Base-by-base conservation (phyloP, 2,797 vertebrate genomes). In the Helicolenus hilgendorfi region DNA sequence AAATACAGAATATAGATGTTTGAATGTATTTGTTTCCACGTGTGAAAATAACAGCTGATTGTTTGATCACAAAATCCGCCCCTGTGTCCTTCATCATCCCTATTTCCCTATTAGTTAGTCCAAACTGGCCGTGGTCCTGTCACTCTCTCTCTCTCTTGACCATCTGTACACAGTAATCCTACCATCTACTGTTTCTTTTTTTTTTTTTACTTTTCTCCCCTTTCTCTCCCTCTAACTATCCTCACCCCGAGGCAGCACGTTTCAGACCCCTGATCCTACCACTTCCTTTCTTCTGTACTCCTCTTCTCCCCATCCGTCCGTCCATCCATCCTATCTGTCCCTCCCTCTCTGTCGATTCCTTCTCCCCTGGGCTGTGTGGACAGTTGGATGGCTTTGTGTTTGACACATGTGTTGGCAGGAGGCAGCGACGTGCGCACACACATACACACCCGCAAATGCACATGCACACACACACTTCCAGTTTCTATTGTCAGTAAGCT, bases 361-460 rank as follows among this genome's bases (percentile, higher is more conserved):
- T 75, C 81, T 89, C 92, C 92, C 91, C 62, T 87, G 91, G 92
- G 93, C 63, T 18, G 26, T 72, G 80, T 73, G 90, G 92, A 92
- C 93, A 89, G 88, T 96, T 94, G 93, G 88, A 91, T 87, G 90
- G 89, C 93, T 95, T 96, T 95, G 93, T 97, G 90, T 95, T 86
- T 88, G 93, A 95, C 95, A 94, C 88, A 91, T 94, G 96, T 92
- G 93, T 94, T 83, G 81, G 92, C 91, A 93, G 88, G 85, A 94
- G 94, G 85, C 81, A 83, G 72, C 11, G 11, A 14, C 63, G 41
- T 53, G 33, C 84, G 65, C 86, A 77, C 33, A 73, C 55, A 81
- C 70, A 63, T 73, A 77, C 70, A 62, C 62, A 26, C 72, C 6
- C 59, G 59, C 71, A 81, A 15, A 65, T 22, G 24, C 87, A 83